Evolutionary conservation across 2,113 vertebrate species (phyloP).

Genomic region (Pontoporia blainvillei): DNA sequence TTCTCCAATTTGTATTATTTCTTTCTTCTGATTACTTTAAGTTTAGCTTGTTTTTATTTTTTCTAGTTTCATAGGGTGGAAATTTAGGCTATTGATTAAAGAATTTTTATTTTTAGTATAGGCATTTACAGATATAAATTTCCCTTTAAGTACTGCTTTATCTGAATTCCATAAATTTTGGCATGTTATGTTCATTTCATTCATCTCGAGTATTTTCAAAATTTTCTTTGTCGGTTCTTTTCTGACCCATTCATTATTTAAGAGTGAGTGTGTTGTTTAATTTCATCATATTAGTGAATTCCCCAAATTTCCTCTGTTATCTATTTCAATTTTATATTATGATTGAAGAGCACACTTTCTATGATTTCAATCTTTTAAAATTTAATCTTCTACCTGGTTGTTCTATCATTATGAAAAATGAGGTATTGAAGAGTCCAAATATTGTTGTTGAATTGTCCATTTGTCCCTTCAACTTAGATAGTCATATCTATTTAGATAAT

Average conservation of each 20-base stretch:
- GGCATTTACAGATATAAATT: background rate
- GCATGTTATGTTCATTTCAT: background rate
- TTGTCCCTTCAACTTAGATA: background rate
- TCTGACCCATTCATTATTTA: background rate
- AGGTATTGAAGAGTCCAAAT: background rate
- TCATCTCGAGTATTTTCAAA: background rate
- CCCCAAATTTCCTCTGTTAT: background rate
- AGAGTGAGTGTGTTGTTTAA: background rate
- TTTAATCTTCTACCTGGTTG: background rate
- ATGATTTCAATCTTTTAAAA: background rate
- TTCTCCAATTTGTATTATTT: background rate
- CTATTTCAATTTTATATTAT: background rate
- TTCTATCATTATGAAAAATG: background rate
- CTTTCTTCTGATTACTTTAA: background rate
- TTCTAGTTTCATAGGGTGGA: background rate
- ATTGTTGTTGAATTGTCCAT: background rate
- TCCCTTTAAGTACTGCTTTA: background rate
- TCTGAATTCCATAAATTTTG: background rate
- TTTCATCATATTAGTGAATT: background rate
- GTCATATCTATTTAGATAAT: background rate
- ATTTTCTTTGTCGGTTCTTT: background rate
- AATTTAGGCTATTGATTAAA: background rate
- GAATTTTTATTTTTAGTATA: background rate
- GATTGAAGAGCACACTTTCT: background rate
- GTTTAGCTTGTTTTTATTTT: background rate